A percentile compares a stretch with the other conserved stretches of the same genome.
Conservation (phyloP, 2,113 vertebrate genomes). For the Scopus umbretta region DNA sequence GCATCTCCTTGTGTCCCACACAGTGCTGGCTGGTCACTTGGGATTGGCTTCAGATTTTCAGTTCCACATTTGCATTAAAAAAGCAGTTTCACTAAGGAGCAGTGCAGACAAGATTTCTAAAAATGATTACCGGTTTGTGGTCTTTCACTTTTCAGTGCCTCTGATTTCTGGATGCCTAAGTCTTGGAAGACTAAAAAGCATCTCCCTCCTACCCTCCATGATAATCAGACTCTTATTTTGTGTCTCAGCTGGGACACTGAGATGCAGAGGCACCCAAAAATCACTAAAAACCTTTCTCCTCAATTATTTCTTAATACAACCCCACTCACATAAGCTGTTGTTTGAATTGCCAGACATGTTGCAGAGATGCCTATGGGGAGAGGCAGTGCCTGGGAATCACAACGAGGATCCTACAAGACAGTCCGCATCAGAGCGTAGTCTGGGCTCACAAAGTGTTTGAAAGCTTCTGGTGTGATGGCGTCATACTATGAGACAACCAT, state of each 20-base stretch:
- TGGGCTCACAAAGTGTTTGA: background rate
- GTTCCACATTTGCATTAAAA: slow-evolving; percentile 35
- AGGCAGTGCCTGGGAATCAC: background rate
- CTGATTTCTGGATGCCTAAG: background rate
- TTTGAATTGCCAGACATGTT: slow-evolving; percentile 4
- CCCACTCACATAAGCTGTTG: background rate
- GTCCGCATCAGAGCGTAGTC: background rate
- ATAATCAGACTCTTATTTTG: background rate
- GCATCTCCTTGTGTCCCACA: background rate
- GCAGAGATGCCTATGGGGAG: background rate
- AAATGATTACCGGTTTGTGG: background rate
- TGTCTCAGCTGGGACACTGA: background rate
- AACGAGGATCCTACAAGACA: background rate
- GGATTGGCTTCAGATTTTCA: slow-evolving; percentile 7
- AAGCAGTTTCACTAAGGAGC: background rate
- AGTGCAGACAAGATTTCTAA: background rate
- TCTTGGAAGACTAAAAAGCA: background rate
- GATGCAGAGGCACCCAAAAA: background rate
- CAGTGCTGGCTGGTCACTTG: slow-evolving; percentile 14
- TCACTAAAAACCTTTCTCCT: background rate
- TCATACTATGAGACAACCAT: slow-evolving; percentile 31
- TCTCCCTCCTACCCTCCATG: background rate
- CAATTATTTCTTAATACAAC: background rate
- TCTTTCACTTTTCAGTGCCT: background rate
- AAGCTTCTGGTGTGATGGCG: slow-evolving; percentile 43